Conservation (phyloP, 2,113 vertebrate species). For the Cranoglanis bouderius region DNA sequence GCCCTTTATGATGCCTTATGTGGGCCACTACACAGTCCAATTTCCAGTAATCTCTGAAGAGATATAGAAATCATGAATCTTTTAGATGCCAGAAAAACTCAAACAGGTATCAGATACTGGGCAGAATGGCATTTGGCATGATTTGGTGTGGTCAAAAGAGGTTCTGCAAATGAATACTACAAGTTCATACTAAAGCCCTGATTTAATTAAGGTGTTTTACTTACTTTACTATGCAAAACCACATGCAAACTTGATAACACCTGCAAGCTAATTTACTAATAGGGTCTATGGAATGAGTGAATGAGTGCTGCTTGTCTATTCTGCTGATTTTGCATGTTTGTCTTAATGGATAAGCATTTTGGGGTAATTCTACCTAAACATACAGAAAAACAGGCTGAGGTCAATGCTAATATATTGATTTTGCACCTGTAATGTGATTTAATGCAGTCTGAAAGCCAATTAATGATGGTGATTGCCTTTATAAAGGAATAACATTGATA, state of each 20-base stretch:
- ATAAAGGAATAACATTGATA: neutral
- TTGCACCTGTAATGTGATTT: neutral
- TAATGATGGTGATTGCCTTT: neutral
- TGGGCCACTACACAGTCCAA: constrained; percentile 68
- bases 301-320: neutral
- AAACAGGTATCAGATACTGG: constrained; percentile 51
- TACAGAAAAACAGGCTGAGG: neutral
- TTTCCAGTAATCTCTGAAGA: constrained; percentile 65
- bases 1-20: constrained; percentile 60
- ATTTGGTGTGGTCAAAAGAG: constrained; percentile 62
- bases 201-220: neutral
- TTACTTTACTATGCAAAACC: no score
- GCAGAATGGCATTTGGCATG: constrained; percentile 61
- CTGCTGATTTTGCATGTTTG: neutral
- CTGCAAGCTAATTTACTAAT: neutral
- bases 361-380: neutral
- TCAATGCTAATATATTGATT: neutral
- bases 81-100: constrained; percentile 61
- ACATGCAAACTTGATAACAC: neutral
- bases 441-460: neutral
- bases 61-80: constrained; percentile 73
- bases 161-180: constrained; percentile 67
- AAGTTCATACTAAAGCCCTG: neutral
- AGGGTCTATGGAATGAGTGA: neutral
- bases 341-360: neutral